Conservation (phyloP, 2,888 invertebrate genomes). For the Euclidia mi region DNA sequence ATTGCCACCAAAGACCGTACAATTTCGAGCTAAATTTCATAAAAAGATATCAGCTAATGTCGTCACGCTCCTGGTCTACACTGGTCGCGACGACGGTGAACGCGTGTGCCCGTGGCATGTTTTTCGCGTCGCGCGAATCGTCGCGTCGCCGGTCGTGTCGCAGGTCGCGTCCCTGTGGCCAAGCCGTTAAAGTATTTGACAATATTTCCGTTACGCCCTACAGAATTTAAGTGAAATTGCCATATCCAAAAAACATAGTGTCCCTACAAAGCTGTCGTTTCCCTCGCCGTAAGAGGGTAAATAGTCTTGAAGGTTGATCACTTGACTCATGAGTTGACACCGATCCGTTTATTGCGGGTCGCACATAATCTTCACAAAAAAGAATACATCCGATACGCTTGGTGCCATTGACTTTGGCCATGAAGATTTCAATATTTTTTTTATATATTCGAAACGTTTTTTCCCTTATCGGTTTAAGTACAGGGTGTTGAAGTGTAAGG, state of each 20-base stretch:
- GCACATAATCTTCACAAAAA: constrained; percentile 30
- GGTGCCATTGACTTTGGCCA: constrained; percentile 12
- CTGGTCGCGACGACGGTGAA: too few species aligned
- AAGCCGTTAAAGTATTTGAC: too few species aligned
- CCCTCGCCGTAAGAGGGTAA: too few species aligned
- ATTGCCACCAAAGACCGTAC: too few species aligned
- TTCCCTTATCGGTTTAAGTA: constrained; percentile 29
- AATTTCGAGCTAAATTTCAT: too few species aligned
- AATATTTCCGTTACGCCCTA: too few species aligned
- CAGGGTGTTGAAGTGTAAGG: constrained; percentile 17
- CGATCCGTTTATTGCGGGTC: constrained; percentile 24
- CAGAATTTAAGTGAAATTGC: not conserved
- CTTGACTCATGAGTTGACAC: constrained; percentile 17
- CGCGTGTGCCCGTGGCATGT: too few species aligned
- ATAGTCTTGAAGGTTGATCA: constrained; percentile 8
- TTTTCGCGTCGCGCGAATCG: too few species aligned
- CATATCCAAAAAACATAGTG: constrained; percentile 11
- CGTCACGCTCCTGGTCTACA: too few species aligned
- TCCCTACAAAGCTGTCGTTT: constrained; percentile 2
- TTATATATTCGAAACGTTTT: constrained; percentile 27
- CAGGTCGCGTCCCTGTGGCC: too few species aligned
- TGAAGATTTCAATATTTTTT: constrained; percentile 21
- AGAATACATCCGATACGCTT: constrained; percentile 38
- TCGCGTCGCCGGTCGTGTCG: too few species aligned
- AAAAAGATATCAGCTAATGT: too few species aligned